These are phyloP conservation scores for Edolisoma coerulescens DNA, from an alignment of 2,113 vertebrate genomes.

Conservation along the genomic window DNA sequence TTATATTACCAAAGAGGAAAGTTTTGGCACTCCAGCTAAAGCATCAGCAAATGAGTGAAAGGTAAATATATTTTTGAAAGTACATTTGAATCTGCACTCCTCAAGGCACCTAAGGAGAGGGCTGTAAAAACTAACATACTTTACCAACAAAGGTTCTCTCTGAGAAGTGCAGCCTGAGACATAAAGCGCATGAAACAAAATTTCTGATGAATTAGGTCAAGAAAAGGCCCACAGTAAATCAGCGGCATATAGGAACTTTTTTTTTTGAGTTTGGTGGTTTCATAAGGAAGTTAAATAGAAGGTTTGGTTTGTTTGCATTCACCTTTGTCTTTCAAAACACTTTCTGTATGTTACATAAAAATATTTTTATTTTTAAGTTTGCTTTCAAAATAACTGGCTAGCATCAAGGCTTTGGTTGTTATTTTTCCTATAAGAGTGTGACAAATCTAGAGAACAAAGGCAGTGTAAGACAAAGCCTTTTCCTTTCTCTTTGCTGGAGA, in stretches of 20 bases:
- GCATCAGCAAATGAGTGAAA: not conserved
- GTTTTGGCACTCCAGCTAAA: not conserved
- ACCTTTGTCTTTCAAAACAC: not conserved
- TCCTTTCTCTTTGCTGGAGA: not conserved
- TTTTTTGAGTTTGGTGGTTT: not conserved
- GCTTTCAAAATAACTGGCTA: not conserved
- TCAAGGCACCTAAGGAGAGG: not conserved
- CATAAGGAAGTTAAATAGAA: not conserved
- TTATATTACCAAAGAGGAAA: not conserved
- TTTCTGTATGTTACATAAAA: not conserved
- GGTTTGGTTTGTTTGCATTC: not conserved
- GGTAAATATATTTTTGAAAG: not conserved
- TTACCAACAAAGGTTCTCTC: not conserved
- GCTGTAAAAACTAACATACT: not conserved
- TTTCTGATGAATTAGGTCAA: not conserved
- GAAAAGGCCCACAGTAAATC: not conserved
- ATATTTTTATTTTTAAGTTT: not conserved
- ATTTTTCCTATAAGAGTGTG: not conserved
- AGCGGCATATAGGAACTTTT: not conserved
- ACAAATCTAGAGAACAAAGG: not conserved
- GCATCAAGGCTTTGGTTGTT: not conserved
- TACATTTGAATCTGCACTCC: not conserved
- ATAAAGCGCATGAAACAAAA: not conserved
- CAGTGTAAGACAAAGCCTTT: not conserved
- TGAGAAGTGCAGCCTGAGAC: not conserved